Conservation (phyloP, 1,140 invertebrate genomes). For the Drosophila littoralis region DNA sequence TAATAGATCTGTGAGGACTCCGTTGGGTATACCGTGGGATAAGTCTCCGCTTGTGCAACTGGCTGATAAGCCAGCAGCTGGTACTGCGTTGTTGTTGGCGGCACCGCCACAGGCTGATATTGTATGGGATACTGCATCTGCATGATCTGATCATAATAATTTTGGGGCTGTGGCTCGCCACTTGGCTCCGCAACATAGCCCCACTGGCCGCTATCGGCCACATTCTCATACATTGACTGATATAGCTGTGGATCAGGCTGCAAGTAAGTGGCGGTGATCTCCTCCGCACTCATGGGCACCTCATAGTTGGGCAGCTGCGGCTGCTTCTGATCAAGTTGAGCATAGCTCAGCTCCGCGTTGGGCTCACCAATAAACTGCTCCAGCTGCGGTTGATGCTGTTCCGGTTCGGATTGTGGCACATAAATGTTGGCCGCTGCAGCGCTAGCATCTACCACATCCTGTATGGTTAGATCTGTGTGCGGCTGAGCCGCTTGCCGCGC, state of each 20-base stretch:
- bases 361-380: constrained; percentile 50
- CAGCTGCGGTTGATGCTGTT: constrained; percentile 21
- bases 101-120: constrained; percentile 67
- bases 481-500: constrained; percentile 44
- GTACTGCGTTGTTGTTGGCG: constrained; percentile 62
- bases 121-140: constrained; percentile 82
- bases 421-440: constrained; percentile 35
- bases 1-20: constrained; percentile 67
- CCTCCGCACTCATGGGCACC: constrained; percentile 74
- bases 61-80: constrained; percentile 73
- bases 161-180: constrained; percentile 41
- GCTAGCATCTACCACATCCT: constrained; percentile 71
- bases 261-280: constrained; percentile 76
- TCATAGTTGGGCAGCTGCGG: constrained; percentile 52
- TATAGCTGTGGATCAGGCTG: constrained; percentile 78
- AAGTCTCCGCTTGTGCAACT: constrained; percentile 49
- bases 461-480: constrained; percentile 60
- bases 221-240: constrained; percentile 80
- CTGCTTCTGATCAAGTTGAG: constrained; percentile 29
- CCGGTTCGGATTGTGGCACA: constrained; percentile 21
- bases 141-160: constrained; percentile 80
- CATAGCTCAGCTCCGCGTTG: constrained; percentile 33
- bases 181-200: constrained; percentile 49
- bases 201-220: constrained; percentile 78
- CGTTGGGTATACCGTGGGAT: constrained; percentile 58